Evolutionary conservation across 2,113 vertebrate species (phyloP).

Genomic region (Larimichthys crocea): DNA sequence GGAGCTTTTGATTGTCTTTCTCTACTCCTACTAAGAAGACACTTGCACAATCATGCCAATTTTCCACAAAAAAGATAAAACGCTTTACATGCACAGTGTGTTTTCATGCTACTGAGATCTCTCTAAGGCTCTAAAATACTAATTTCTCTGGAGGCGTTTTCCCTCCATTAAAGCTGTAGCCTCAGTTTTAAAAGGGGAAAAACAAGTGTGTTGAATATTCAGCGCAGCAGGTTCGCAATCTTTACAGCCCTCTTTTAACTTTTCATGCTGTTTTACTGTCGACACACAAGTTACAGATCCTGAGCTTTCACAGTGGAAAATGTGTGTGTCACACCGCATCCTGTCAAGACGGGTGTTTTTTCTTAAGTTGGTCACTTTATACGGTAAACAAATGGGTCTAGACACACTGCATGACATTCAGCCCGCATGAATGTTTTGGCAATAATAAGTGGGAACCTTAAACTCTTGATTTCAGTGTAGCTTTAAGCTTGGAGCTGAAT

Average conservation of each 20-base stretch:
- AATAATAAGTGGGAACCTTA: neutral
- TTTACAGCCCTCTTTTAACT: slow-evolving; percentile 17
- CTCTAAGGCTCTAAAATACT: neutral
- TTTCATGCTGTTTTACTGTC: slow-evolving; percentile 44
- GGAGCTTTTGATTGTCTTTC: rapidly evolving
- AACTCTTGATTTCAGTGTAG: neutral
- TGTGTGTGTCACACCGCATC: slow-evolving; percentile 41
- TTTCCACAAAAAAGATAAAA: neutral
- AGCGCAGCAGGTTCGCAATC: slow-evolving; percentile 36
- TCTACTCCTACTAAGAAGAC: neutral
- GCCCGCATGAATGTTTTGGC: neutral
- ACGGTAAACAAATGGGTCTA: neutral
- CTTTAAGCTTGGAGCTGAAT: neutral
- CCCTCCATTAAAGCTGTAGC: slow-evolving; percentile 53
- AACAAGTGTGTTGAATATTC: slow-evolving; percentile 68
- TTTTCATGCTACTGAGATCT: neutral
- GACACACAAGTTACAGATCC: slow-evolving; percentile 9
- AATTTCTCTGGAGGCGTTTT: slow-evolving; percentile 45
- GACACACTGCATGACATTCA: neutral
- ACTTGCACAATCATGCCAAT: neutral
- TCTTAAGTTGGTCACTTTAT: slow-evolving; percentile 13
- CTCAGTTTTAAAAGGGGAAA: slow-evolving; percentile 69
- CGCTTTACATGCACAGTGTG: neutral
- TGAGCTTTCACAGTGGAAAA: slow-evolving; percentile 51
- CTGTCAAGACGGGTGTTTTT: neutral